Conservation (phyloP, 2,113 vertebrate genomes). For the Osmerus mordax region DNA sequence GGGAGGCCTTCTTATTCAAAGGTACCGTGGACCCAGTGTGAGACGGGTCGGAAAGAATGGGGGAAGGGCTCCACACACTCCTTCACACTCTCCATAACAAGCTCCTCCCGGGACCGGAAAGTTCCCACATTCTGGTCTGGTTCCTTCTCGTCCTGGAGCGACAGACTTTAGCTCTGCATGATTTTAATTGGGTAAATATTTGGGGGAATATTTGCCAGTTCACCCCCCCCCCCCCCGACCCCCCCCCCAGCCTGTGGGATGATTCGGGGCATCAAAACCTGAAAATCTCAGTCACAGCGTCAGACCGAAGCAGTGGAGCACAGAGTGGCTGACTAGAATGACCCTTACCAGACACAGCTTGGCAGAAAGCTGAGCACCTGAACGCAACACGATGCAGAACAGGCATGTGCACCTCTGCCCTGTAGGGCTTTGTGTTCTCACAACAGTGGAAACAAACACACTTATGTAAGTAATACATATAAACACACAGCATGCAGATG, state of each 20-base stretch:
- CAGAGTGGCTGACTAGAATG: background rate
- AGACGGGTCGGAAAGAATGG: background rate
- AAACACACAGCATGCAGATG: background rate
- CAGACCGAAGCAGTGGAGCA: background rate
- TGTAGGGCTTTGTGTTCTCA: background rate
- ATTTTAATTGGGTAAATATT: too few species aligned
- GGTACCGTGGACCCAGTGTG: conserved; percentile 66
- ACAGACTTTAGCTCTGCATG: too few species aligned
- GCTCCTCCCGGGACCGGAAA: too few species aligned
- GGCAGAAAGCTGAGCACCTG: conserved; percentile 16
- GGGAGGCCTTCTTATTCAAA: conserved; percentile 99
- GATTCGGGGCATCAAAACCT: too few species aligned
- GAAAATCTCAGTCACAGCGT: background rate
- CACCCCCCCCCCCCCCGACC: too few species aligned
- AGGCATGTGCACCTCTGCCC: background rate
- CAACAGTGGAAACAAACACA: background rate
- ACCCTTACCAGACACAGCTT: too few species aligned
- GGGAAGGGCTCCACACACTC: background rate
- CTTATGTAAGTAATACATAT: background rate
- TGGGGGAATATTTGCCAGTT: too few species aligned
- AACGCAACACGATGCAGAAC: background rate
- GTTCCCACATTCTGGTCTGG: too few species aligned
- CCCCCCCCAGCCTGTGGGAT: too few species aligned
- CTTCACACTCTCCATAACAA: background rate
- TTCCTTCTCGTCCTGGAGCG: too few species aligned